A percentile compares a stretch with the other conserved stretches of the same genome.
Evolutionary conservation across 2,888 invertebrate genomes (phyloP).

Genomic region (Agrochola circellaris): DNA sequence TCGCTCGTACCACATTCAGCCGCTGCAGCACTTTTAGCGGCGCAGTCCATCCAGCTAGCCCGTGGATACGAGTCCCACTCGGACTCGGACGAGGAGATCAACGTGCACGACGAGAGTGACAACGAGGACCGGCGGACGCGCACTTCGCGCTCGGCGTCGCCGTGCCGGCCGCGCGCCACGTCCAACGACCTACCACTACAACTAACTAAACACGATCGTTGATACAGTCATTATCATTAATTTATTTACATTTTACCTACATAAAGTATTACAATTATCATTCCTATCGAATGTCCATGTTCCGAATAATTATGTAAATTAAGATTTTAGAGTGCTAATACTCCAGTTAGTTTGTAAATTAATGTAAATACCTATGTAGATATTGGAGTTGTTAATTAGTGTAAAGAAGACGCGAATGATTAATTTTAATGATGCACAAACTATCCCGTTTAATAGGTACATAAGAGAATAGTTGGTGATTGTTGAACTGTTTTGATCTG

Average conservation of each 20-base stretch:
- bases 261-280: constrained; percentile 81
- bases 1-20: constrained; percentile 93
- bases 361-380: constrained; percentile 85
- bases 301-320: constrained; percentile 85
- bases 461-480: constrained; percentile 52
- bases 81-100: constrained; percentile 95
- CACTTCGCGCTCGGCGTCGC: constrained; percentile 87
- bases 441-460: constrained; percentile 66
- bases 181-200: constrained; percentile 92
- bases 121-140: constrained; percentile 89
- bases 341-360: constrained; percentile 84
- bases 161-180: constrained; percentile 78
- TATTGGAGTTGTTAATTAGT: constrained; percentile 83
- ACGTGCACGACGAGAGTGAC: constrained; percentile 95
- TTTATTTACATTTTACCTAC: constrained; percentile 77
- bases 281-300: constrained; percentile 82
- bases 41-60: constrained; percentile 87
- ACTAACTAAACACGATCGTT: constrained; percentile 94
- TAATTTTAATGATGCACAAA: constrained; percentile 83
- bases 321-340: constrained; percentile 81
- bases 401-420: constrained; percentile 76
- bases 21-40: constrained; percentile 91
- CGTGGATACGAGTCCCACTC: constrained; percentile 89
- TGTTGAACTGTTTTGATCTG: constrained; percentile 39
- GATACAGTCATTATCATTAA: constrained; percentile 77